Evolutionary conservation across 2,888 invertebrate genomes (phyloP).

Genomic region (Margaritifera margaritifera): DNA sequence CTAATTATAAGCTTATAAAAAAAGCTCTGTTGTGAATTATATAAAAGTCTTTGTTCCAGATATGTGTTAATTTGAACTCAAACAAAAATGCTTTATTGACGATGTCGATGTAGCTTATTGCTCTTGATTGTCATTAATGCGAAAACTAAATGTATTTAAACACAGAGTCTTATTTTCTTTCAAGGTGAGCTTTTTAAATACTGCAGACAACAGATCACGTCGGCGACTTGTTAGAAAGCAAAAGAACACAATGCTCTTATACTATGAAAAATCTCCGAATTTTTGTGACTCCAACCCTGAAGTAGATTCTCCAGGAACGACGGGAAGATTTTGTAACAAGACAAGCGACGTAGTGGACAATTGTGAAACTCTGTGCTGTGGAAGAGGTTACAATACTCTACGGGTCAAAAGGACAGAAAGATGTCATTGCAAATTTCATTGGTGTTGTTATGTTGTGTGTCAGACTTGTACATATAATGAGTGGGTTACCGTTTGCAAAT

Average conservation of each 20-base stretch:
- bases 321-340: slow-evolving; percentile 68
- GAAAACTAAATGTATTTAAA: no score
- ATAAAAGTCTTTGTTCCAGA: no score
- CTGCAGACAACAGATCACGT: slow-evolving; percentile 45
- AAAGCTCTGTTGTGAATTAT: no score
- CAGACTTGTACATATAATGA: slow-evolving; percentile 77
- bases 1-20: no score
- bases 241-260: slow-evolving; percentile 79
- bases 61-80: no score
- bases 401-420: slow-evolving; percentile 59
- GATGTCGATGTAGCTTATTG: no score
- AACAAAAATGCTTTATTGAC: no score
- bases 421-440: slow-evolving; percentile 71
- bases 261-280: slow-evolving; percentile 94
- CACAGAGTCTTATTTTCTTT: slow-evolving; percentile 7
- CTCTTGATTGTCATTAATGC: no score
- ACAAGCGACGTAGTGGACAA: slow-evolving; percentile 61
- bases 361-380: slow-evolving; percentile 66
- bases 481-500: slow-evolving; percentile 92
- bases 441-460: slow-evolving; percentile 72
- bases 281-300: slow-evolving; percentile 81
- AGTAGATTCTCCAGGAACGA: slow-evolving; percentile 67
- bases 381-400: slow-evolving; percentile 75
- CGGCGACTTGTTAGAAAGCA: slow-evolving; percentile 50
- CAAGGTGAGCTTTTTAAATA: slow-evolving; percentile 57